Evolutionary conservation across 2,797 vertebrate genomes (phyloP).

Genomic region (Xiphorhynchus erythropygius): DNA sequence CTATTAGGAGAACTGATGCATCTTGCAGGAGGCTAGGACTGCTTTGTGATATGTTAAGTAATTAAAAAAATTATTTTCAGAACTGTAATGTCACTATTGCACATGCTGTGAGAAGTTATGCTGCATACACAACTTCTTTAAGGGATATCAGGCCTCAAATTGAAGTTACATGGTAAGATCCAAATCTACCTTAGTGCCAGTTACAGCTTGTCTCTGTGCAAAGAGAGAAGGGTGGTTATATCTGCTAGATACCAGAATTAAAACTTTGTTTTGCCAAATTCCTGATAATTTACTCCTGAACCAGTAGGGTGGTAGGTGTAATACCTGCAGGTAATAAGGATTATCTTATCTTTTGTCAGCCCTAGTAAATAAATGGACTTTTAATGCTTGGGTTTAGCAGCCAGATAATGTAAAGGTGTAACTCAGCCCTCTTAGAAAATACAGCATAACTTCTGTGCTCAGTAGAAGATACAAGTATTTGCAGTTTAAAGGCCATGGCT

Average conservation of each 20-base stretch:
- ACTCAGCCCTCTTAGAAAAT: neutral
- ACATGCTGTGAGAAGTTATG: neutral
- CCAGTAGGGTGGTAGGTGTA: neutral
- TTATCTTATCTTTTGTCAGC: neutral
- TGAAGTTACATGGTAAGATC: rapidly evolving
- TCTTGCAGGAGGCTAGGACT: neutral
- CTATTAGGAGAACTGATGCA: neutral
- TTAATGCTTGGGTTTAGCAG: neutral
- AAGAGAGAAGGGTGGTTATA: neutral
- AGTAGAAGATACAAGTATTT: neutral
- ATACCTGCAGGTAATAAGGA: neutral
- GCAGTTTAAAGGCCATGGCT: neutral
- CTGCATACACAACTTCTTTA: rapidly evolving
- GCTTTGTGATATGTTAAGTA: neutral
- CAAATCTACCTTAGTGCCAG: neutral
- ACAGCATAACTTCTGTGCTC: neutral
- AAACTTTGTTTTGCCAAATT: neutral
- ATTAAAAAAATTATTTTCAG: neutral
- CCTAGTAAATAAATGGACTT: neutral
- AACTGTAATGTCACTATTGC: rapidly evolving
- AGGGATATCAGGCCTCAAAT: neutral
- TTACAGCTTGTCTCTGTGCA: neutral
- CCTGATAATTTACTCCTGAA: neutral
- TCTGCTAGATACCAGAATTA: neutral
- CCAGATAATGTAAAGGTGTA: neutral